Conservation (phyloP, 2,888 invertebrate species). For the Drosophila austrosaltans region DNA sequence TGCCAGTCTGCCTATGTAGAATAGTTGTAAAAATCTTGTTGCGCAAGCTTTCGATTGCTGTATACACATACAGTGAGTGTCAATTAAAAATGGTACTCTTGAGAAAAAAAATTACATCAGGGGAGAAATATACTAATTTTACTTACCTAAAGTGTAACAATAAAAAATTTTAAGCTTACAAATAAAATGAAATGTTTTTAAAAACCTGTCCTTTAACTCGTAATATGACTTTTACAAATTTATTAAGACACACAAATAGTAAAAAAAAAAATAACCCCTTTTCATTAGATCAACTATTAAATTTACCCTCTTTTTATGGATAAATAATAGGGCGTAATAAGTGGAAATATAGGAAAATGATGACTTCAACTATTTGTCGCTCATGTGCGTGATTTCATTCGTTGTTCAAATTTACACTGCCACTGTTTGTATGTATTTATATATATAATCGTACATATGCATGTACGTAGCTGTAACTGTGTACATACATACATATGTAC, state of each 20-base stretch:
- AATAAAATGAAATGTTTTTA: too few relatives aligned
- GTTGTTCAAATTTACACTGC: conserved; percentile 6
- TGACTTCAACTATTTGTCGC: too few relatives aligned
- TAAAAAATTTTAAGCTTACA: background rate
- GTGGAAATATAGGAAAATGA: too few relatives aligned
- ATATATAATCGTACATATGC: background rate
- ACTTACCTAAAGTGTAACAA: too few relatives aligned
- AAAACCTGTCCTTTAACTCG: too few relatives aligned
- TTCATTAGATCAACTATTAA: too few relatives aligned
- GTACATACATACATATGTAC: conserved; percentile 12
- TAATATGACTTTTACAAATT: too few relatives aligned
- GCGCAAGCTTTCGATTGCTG: conserved; percentile 44
- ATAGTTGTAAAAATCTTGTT: conserved; percentile 51
- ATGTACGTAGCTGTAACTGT: conserved; percentile 6
- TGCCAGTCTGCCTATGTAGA: conserved; percentile 8
- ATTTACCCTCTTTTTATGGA: too few relatives aligned
- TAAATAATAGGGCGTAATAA: too few relatives aligned
- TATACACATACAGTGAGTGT: background rate
- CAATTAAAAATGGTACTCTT: background rate
- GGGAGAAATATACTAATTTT: background rate
- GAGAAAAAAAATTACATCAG: background rate
- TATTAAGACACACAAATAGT: too few relatives aligned
- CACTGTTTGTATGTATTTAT: background rate
- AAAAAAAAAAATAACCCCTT: too few relatives aligned
- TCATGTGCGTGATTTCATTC: background rate